phyloP scores from a whole-genome alignment of 2,888 invertebrate genomes.

The Drosophila mercatorum region DNA sequence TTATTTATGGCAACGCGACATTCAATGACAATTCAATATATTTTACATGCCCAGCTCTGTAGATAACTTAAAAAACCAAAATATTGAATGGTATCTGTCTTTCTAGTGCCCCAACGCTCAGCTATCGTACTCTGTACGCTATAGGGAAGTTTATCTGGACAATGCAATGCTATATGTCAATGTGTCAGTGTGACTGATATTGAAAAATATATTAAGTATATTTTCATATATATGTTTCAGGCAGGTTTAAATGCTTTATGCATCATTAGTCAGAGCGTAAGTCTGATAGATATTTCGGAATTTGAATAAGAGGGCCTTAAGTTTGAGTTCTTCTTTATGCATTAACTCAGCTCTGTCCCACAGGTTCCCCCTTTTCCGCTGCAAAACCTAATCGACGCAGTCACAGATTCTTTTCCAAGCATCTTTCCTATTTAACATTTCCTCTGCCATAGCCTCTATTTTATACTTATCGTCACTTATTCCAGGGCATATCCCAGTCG shows the following conservation, averaged over 20 bases:
- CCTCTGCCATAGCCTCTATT: too few species aligned
- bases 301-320: too few species aligned
- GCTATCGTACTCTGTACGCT: conserved; percentile 14
- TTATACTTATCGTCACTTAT: not conserved
- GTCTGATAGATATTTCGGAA: too few species aligned
- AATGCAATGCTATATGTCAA: too few species aligned
- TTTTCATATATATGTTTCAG: too few species aligned
- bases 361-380: too few species aligned
- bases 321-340: too few species aligned
- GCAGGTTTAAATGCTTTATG: too few species aligned
- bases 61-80: not conserved
- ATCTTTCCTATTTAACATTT: too few species aligned
- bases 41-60: conserved; percentile 45
- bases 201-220: too few species aligned
- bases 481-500: not conserved
- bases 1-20: conserved; percentile 73
- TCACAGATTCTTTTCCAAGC: not conserved
- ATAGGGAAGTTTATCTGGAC: not conserved
- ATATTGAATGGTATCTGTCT: conserved; percentile 23
- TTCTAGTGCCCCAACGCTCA: conserved; percentile 51
- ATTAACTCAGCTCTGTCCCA: not conserved
- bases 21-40: conserved; percentile 78
- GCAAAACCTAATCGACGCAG: not conserved
- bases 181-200: too few species aligned
- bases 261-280: too few species aligned